phyloP scores from a whole-genome alignment of 2,113 vertebrate species.

The Urocitellus parryii region DNA sequence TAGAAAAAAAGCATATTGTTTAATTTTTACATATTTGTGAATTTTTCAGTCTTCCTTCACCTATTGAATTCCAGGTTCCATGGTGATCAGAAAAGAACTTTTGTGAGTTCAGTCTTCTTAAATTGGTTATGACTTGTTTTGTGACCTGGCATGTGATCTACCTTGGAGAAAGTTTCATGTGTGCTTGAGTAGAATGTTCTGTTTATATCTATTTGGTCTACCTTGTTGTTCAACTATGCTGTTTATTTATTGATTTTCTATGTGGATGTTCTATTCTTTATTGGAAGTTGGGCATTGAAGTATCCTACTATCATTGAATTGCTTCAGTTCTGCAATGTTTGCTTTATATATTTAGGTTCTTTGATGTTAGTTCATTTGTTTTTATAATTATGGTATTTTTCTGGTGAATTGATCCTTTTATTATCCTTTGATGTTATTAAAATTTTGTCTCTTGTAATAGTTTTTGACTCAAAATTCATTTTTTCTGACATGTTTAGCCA shows the following conservation, averaged over 20 bases:
- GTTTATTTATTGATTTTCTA: background rate
- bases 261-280: background rate
- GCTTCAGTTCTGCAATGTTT: background rate
- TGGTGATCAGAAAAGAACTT: background rate
- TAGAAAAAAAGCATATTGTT: no score
- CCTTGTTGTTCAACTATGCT: background rate
- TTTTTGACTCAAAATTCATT: background rate
- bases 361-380: background rate
- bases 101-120: background rate
- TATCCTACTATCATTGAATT: background rate
- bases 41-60: background rate
- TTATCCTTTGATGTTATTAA: background rate
- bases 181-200: background rate
- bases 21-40: background rate
- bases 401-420: background rate
- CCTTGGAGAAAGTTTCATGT: background rate
- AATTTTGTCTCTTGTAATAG: background rate
- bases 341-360: background rate
- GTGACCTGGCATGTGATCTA: background rate
- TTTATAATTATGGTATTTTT: background rate
- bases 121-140: background rate
- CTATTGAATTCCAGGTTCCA: background rate
- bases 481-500: background rate
- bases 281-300: background rate
- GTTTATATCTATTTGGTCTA: background rate